phyloP scores from a whole-genome alignment of 2,113 vertebrate genomes.

The Atlantisia rogersi region DNA sequence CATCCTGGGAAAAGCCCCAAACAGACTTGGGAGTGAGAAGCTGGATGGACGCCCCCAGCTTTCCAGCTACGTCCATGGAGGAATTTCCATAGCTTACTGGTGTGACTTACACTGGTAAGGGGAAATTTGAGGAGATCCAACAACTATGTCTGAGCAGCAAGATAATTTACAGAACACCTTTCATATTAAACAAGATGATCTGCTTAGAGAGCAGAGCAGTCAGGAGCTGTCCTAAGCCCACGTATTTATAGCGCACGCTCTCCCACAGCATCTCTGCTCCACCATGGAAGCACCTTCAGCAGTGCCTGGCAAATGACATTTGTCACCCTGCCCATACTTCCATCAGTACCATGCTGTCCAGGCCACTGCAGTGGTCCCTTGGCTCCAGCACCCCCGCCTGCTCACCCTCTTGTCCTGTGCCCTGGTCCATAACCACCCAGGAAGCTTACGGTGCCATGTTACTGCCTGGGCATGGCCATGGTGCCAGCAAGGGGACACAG shows the following conservation, averaged over 20 bases:
- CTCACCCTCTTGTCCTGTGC: background rate
- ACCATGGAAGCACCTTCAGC: background rate
- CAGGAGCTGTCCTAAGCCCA: background rate
- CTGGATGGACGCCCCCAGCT: background rate
- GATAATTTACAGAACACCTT: background rate
- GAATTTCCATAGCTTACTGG: background rate
- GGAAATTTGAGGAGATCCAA: background rate
- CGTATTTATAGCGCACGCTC: background rate
- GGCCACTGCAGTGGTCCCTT: background rate
- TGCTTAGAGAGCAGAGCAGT: background rate
- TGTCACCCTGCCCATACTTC: background rate
- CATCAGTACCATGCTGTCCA: background rate
- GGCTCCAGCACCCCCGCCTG: background rate
- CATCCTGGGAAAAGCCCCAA: background rate
- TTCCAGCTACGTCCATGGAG: background rate
- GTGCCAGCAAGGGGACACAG: background rate
- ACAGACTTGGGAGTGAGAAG: background rate
- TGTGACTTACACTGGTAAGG: background rate
- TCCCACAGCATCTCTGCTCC: background rate
- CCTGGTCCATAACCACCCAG: background rate
- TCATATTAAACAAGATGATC: slow-evolving; percentile 5
- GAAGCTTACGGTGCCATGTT: background rate
- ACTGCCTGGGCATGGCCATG: background rate
- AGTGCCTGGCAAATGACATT: background rate
- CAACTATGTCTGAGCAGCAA: background rate